Evolutionary conservation across 2,888 invertebrate genomes (phyloP), one percentile per base, ranked within the genome.

Genomic region (Xestobium rufovillosum): DNA sequence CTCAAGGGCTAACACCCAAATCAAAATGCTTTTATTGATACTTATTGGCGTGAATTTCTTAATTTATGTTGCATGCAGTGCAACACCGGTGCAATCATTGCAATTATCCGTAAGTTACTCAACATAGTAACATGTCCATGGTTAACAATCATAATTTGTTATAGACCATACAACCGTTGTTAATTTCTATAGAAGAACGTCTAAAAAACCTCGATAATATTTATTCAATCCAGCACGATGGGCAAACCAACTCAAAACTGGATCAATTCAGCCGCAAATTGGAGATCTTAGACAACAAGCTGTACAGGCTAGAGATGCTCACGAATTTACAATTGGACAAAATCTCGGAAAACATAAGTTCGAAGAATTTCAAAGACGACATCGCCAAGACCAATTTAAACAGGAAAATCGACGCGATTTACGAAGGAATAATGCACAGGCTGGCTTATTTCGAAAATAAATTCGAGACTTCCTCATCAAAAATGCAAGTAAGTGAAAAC

Each of bases 251-350:
- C 41, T 52, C 61, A 12, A 60, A 68, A 45, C 50, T 70, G 19
- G 69, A 69, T 38, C 63, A 61, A 40, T 61, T 68, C 40, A 57
- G 60, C 19, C 52, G 66, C 42, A 60, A 66, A 45, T 51, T 70
- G 40, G 70, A 69, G 32, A 57, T 59, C 12, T 55, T 71, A 14
- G 63, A 59, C 36, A 45, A 44, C 14, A 62, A 67, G 47, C 49
- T 69, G 2, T 57, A 59, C 2, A 49, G 66, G 30, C 43, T 68
- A 13, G 68, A 69, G 47, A 53, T 60, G 1, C 57, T 58, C 41
- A 42, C 59, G 12, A 61, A 63, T 37, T 49, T 19, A 19, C 23
- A 19, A n/a, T 8, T 66, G 35, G 63, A 65, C 14, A 60, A 61
- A 47, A 57, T 66, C 27, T 56, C 57, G 2, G 64, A 63, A 50